These are phyloP conservation scores for Dioctria rufipes DNA, from an alignment of 2,888 invertebrate genomes.

Conservation along the genomic window DNA sequence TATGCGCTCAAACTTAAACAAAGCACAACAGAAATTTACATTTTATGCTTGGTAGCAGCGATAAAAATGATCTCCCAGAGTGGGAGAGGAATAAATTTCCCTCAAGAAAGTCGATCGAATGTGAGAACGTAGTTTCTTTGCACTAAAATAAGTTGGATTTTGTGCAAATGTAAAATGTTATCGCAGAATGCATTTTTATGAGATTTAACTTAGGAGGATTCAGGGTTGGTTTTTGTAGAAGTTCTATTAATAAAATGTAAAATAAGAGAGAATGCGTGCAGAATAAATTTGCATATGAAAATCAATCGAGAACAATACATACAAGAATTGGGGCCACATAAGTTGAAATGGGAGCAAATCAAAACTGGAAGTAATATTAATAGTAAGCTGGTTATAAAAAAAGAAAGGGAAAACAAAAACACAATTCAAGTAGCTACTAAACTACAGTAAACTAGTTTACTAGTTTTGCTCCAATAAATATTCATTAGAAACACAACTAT, in stretches of 20 bases:
- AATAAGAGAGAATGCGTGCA: not conserved
- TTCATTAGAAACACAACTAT: no score
- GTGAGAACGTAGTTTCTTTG: not conserved
- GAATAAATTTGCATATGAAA: constrained; percentile 25
- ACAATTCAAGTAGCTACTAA: no score
- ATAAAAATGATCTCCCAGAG: not conserved
- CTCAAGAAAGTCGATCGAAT: constrained; percentile 22
- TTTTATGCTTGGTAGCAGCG: not conserved
- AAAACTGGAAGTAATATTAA: no score
- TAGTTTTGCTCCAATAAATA: no score
- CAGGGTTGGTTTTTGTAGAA: not conserved
- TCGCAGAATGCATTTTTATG: constrained; percentile 21
- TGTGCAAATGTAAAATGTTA: not conserved
- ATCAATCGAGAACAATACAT: not conserved
- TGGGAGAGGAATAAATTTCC: constrained; percentile 14
- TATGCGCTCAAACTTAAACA: constrained; percentile 7
- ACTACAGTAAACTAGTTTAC: no score
- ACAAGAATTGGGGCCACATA: no score
- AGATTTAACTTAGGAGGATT: constrained; percentile 7
- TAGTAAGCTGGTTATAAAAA: no score
- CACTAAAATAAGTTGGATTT: constrained; percentile 10
- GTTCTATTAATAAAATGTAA: constrained; percentile 3
- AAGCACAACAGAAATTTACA: not conserved
- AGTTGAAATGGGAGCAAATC: no score
- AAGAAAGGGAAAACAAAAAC: no score